A percentile compares a stretch with the other conserved stretches of the same genome.
These are phyloP conservation scores for Adoxophyes honmai DNA, from an alignment of 1,140 invertebrate species.

Conservation along the genomic window DNA sequence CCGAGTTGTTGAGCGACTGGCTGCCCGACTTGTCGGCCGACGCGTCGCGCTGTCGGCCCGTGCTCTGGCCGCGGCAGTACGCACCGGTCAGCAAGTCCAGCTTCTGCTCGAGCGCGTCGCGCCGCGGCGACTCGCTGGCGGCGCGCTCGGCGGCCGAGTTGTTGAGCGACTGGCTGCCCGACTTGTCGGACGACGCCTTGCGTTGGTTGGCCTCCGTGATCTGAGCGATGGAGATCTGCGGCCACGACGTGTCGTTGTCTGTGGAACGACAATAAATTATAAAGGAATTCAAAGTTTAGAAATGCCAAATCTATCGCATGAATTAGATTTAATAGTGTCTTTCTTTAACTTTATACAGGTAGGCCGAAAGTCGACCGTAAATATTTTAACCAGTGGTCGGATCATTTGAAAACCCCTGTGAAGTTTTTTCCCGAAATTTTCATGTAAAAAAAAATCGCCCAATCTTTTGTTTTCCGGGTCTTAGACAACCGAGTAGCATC, in stretches of 20 bases:
- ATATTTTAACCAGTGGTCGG: too few relatives aligned
- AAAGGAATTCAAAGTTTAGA: too few relatives aligned
- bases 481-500: too few relatives aligned
- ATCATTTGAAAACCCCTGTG: too few relatives aligned
- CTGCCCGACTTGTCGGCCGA: background rate
- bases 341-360: too few relatives aligned
- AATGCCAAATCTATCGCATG: too few relatives aligned
- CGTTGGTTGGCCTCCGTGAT: constrained; percentile 68
- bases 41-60: background rate
- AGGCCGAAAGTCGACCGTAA: too few relatives aligned
- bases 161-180: constrained; percentile 47
- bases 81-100: constrained; percentile 51
- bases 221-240: constrained; percentile 66
- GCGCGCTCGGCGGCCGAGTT: constrained; percentile 20
- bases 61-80: background rate
- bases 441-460: too few relatives aligned
- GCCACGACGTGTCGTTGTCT: constrained; percentile 68
- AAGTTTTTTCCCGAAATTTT: too few relatives aligned
- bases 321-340: too few relatives aligned
- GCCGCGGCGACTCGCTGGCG: constrained; percentile 18
- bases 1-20: background rate
- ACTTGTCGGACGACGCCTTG: constrained; percentile 64
- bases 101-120: constrained; percentile 45
- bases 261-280: constrained; percentile 11
- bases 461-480: too few relatives aligned